These are phyloP conservation scores for Mylabris sibirica DNA, from an alignment of 2,888 invertebrate genomes.

Conservation along the genomic window DNA sequence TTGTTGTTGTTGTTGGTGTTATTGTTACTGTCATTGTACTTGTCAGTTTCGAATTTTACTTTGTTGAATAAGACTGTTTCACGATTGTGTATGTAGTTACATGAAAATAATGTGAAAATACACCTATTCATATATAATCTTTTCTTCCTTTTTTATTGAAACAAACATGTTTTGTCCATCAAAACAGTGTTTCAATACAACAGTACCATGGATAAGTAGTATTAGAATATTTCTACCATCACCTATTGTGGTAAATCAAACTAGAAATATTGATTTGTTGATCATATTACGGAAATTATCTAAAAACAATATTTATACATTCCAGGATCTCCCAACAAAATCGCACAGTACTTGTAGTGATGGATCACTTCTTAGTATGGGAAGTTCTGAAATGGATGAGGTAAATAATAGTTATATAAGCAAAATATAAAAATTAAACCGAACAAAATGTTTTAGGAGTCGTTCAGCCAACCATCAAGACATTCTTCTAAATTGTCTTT, in stretches of 20 bases:
- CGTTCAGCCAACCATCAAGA: constrained; percentile 59
- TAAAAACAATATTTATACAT: constrained; percentile 34
- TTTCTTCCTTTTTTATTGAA: background rate
- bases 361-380: constrained; percentile 81
- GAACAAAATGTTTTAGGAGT: constrained; percentile 55
- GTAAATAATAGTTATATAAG: constrained; percentile 49
- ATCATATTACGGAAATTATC: background rate
- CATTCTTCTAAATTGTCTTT: constrained; percentile 60
- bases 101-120: constrained; percentile 2
- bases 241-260: constrained; percentile 4
- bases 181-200: constrained; percentile 34
- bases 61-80: constrained; percentile 22
- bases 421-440: background rate
- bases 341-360: constrained; percentile 71
- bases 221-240: constrained; percentile 49
- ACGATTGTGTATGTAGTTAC: constrained; percentile 18
- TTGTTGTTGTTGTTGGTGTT: background rate
- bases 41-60: constrained; percentile 25
- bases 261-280: background rate
- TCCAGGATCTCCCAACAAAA: constrained; percentile 62
- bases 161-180: constrained; percentile 41
- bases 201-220: constrained; percentile 47
- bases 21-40: background rate
- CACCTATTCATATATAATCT: background rate
- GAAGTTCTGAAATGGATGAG: constrained; percentile 79